A percentile compares a stretch with the other conserved stretches of the same genome.
These are phyloP conservation scores for Chiloscyllium punctatum DNA, from an alignment of 2,797 vertebrate genomes.

Conservation along the genomic window DNA sequence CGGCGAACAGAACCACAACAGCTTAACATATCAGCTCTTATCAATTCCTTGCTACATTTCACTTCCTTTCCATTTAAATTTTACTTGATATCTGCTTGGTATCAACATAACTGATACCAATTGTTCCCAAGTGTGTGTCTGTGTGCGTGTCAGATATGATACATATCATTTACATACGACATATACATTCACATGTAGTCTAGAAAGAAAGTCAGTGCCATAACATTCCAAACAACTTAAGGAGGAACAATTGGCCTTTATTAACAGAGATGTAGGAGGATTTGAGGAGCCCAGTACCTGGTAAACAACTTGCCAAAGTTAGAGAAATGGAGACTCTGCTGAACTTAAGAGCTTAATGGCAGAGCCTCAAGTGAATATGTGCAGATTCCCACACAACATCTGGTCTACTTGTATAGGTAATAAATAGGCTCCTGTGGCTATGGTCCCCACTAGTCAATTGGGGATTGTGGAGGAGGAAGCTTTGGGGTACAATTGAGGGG, in stretches of 20 bases:
- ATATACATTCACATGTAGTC: no score
- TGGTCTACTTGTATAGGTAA: no score
- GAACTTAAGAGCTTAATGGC: neutral
- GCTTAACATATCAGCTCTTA: neutral
- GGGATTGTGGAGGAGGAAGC: neutral
- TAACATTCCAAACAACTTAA: neutral
- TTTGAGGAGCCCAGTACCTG: neutral
- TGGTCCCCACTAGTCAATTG: neutral
- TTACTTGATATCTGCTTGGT: neutral
- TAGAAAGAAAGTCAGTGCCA: neutral
- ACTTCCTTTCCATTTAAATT: neutral
- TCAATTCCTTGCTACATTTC: neutral
- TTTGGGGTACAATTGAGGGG: neutral
- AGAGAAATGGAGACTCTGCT: neutral
- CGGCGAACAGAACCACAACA: no score
- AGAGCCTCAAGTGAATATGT: neutral
- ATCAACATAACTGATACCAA: neutral
- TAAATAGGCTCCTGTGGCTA: neutral
- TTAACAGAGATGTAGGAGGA: neutral
- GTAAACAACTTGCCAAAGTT: neutral
- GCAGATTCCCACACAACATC: neutral
- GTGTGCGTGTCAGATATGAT: no score
- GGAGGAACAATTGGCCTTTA: neutral
- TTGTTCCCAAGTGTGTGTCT: no score
- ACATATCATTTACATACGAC: no score